These are phyloP conservation scores for Campopleginae sp. DNA, from an alignment of 2,888 invertebrate genomes.

Conservation along the genomic window DNA sequence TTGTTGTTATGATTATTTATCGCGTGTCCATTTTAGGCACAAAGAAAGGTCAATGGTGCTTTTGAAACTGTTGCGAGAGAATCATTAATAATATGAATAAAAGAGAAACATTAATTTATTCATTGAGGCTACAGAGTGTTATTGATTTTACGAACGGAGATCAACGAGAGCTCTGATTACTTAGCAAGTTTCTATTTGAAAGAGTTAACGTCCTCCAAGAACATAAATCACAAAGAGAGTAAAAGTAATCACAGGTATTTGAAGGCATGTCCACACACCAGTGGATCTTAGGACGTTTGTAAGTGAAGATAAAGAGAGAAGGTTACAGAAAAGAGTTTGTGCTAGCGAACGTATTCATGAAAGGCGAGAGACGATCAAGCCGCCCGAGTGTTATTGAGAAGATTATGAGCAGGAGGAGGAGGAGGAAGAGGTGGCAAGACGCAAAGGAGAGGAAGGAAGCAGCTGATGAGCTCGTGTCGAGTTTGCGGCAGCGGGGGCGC, in stretches of 20 bases:
- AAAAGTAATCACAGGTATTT: not conserved
- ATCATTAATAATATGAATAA: not conserved
- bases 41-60: constrained; percentile 9
- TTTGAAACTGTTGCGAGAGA: not conserved
- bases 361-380: not conserved
- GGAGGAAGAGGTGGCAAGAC: constrained; percentile 38
- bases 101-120: not conserved
- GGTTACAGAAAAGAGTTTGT: constrained; percentile 1
- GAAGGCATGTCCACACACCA: not conserved
- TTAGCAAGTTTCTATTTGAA: not conserved
- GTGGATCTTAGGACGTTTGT: not conserved
- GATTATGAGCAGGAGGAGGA: constrained; percentile 39
- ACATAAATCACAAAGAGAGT: constrained; percentile 1
- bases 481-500: constrained; percentile 80
- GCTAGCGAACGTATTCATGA: constrained; percentile 17
- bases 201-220: not conserved
- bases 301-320: not conserved
- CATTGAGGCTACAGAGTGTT: not conserved
- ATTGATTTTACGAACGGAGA: not conserved
- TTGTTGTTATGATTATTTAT: constrained; percentile 19
- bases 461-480: constrained; percentile 78
- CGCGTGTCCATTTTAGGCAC: not conserved
- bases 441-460: constrained; percentile 78
- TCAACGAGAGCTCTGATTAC: not conserved
- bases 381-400: constrained; percentile 26